Base-by-base conservation (phyloP, 2,888 invertebrate species). In the Calephelis perditalis region DNA sequence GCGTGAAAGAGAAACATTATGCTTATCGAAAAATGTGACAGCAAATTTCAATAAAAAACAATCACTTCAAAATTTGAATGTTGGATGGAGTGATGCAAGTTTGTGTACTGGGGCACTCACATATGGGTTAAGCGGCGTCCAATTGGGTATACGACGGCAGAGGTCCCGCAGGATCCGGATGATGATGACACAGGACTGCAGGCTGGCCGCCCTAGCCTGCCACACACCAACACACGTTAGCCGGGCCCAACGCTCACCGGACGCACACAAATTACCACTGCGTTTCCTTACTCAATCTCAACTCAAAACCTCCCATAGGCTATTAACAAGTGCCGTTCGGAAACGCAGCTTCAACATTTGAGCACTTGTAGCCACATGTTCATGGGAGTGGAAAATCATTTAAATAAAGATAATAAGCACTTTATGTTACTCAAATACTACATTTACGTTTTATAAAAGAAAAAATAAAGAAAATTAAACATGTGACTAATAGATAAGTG, bases 111-210 rank as follows among this genome's bases (percentile, higher is more conserved):
- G 2, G 12, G 15, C 67, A 92, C 93, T 93, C 91, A 98, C 98
- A 96, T 99, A 99, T 72, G 97, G 95, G 77, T 96, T 96, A 67
- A 99, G 92, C 64, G 98, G 95, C 71, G 96, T 94, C 98, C 99
- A 99, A 63, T 97, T 97, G 68, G 97, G 96, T 63, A 97, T 95
- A 75, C 99, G 94, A 81, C 96, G 96, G 86, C 98, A 98, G 64
- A 99, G 93, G 92, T 99, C 99, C 71, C 99, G 93, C 86, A 99
- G 92, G 77, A 99, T 96, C 69, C 99, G 94, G 79, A 99, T 98
- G 77, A 99, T 95, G 92, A 99, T 96, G 67, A 98, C 97, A 86
- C 99, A 99, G 71, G 98, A 98, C 89, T 98, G 98, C 78, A 98
- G 93, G 70, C 96, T 96, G 75, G 97, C 96, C 69, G 98, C 98